These are phyloP conservation scores for Spinus olivaceus DNA, from an alignment of 2,797 vertebrate species.

Conservation along the genomic window DNA sequence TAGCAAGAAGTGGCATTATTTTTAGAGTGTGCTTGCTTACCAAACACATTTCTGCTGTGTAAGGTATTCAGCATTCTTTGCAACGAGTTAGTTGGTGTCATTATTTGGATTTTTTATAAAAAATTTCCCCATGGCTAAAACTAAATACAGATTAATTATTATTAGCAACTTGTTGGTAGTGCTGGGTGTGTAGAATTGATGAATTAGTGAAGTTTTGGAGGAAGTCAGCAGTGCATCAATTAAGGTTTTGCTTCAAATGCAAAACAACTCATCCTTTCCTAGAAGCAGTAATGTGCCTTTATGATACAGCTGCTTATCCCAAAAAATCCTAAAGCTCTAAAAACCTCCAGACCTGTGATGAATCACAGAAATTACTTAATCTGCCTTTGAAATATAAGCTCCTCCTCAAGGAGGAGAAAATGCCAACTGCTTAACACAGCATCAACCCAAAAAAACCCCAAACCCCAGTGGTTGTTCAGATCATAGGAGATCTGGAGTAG, in stretches of 20 bases:
- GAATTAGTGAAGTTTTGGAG: not conserved
- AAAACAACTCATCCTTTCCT: not conserved
- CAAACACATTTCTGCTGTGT: not conserved
- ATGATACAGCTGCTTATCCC: not conserved
- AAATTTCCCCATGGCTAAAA: not conserved
- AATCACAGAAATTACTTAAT: slow-evolving; percentile 7
- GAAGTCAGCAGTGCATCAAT: not conserved
- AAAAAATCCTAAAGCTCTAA: not conserved
- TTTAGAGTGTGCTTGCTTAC: not conserved
- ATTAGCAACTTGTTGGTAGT: not conserved
- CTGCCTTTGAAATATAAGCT: not conserved
- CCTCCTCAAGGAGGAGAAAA: slow-evolving; percentile 12
- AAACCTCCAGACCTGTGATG: not conserved
- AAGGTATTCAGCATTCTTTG: not conserved
- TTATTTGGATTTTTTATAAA: not conserved
- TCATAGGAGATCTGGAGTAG: not conserved
- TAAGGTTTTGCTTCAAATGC: slow-evolving; percentile 30
- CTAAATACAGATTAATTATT: not conserved
- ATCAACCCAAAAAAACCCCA: not conserved
- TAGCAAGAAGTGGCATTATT: not conserved
- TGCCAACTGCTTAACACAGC: not conserved
- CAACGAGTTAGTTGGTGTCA: not conserved
- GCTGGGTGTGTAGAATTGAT: not conserved
- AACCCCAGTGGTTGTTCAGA: not conserved
- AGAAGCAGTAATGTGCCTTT: not conserved